Percentiles rank a stretch among this genome's conserved stretches.
Evolutionary conservation across 2,113 vertebrate genomes (phyloP).

Genomic region (Malurus melanocephalus): DNA sequence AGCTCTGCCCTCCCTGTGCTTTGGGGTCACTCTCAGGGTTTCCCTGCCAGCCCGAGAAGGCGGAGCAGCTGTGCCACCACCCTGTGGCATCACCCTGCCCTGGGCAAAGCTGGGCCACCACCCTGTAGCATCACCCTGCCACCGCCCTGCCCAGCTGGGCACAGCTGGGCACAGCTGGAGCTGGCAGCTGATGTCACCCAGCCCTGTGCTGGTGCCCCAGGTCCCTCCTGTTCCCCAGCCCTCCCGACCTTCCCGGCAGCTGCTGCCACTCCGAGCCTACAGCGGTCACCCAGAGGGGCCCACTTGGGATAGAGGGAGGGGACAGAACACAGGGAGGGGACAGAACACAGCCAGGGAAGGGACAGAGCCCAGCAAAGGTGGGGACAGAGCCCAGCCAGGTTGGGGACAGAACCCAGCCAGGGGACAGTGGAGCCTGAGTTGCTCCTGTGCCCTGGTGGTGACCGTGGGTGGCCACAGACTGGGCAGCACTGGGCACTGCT

Average conservation of each 20-base stretch:
- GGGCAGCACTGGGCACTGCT: not conserved
- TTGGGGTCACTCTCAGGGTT: not conserved
- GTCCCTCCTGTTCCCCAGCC: not conserved
- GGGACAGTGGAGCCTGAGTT: not conserved
- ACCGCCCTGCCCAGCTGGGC: not conserved
- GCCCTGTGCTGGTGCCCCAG: not conserved
- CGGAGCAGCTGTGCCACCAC: not conserved
- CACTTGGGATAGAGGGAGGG: not conserved
- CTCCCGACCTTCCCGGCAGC: not conserved
- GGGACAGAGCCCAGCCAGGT: no score
- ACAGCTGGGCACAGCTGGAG: not conserved
- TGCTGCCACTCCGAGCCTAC: not conserved
- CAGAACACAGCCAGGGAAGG: no score
- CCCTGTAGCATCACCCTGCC: not conserved
- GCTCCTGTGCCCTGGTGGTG: not conserved
- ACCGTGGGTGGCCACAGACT: not conserved
- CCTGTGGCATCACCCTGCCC: not conserved
- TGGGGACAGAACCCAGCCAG: not conserved
- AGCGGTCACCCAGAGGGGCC: fast-evolving
- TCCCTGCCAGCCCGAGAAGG: not conserved
- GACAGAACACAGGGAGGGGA: no score
- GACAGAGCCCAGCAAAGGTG: no score
- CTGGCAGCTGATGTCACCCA: not conserved
- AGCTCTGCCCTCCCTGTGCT: not conserved
- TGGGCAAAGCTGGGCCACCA: not conserved